These are phyloP conservation scores for Epinephelus moara DNA, from an alignment of 2,113 vertebrate species.

Conservation along the genomic window DNA sequence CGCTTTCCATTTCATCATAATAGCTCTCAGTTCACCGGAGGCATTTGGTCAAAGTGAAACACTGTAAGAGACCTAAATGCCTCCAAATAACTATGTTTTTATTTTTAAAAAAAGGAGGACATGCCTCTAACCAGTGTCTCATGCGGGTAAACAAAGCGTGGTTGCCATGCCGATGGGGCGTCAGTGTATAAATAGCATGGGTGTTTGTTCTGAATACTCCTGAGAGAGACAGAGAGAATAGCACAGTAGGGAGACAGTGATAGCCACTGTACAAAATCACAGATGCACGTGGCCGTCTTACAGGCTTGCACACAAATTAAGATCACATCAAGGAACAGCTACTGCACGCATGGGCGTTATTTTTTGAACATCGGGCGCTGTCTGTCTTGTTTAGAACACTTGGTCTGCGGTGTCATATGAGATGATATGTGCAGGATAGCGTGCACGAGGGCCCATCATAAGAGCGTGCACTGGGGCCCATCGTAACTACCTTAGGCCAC, in stretches of 20 bases:
- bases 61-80: slow-evolving; percentile 39
- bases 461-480: too few relatives aligned
- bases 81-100: slow-evolving; percentile 54
- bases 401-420: background rate
- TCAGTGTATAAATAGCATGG: slow-evolving; percentile 73
- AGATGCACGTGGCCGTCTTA: slow-evolving; percentile 1
- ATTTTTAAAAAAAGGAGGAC: slow-evolving; percentile 26
- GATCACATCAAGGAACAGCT: background rate
- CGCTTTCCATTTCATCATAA: slow-evolving; percentile 12
- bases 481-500: too few relatives aligned
- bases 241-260: slow-evolving; percentile 21
- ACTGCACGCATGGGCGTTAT: background rate
- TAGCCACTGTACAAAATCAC: slow-evolving; percentile 18
- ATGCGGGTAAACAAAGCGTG: slow-evolving; percentile 72
- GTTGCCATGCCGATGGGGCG: slow-evolving; percentile 72
- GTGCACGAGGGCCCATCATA: too few relatives aligned
- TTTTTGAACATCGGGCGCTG: background rate
- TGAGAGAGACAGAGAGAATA: slow-evolving; percentile 34
- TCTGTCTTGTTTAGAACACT: background rate
- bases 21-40: slow-evolving; percentile 15
- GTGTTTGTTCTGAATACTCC: slow-evolving; percentile 74
- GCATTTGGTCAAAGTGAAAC: slow-evolving; percentile 46
- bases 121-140: slow-evolving; percentile 61
- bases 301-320: slow-evolving; percentile 10
- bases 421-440: background rate